Evolutionary conservation across 2,888 invertebrate genomes (phyloP), one percentile per base, ranked within the genome.

Genomic region (Leucozona laternaria): DNA sequence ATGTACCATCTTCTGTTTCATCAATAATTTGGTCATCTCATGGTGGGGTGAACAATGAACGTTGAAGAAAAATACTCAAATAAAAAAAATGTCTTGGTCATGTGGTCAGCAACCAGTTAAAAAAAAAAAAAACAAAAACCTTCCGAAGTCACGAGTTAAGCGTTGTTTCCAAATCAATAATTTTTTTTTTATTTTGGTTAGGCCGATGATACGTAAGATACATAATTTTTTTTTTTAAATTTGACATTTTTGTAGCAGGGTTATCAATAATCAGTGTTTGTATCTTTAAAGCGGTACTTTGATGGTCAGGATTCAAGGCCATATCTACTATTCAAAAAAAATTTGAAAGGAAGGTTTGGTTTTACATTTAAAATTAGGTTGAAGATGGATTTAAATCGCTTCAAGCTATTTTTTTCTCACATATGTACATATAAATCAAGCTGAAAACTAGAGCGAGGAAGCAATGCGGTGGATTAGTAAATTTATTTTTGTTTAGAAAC

Each of bases 141-240:
- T 37, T 37, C 43, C 11, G 13, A 20, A 79, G 62, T 79, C 78
- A 79, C 78, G 78, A 55, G 71, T 55, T 53, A 37, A 40, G 17
- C n/a, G 28, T 28, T 58, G 60, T 70, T 70, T 60, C 58, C 55
- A 40, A 70, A 70, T 17, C 28, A 37, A 40, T 57, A 4, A 11
- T 57, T 31, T 34, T 25, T 13, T 50, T 43, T 45, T 13, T 22
- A n/a, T 20, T 60, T 60, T 60, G 13, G 22, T 8, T 60, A 40
- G 37, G 22, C 13, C 22, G 20, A 37, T 40, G 60, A 40, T 22
- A 31, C 8, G 8, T 15, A 40, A 37, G 15, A 40, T 37, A 50
- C 50, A 22, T 50, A 50, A 50, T 48, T 10, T 20, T 48, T 20
- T 20, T 22, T 50, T 22, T 50, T 11, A 11, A 22, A 22, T 50